phyloP scores from a whole-genome alignment of 2,888 invertebrate species.

The Clitarchus hookeri region DNA sequence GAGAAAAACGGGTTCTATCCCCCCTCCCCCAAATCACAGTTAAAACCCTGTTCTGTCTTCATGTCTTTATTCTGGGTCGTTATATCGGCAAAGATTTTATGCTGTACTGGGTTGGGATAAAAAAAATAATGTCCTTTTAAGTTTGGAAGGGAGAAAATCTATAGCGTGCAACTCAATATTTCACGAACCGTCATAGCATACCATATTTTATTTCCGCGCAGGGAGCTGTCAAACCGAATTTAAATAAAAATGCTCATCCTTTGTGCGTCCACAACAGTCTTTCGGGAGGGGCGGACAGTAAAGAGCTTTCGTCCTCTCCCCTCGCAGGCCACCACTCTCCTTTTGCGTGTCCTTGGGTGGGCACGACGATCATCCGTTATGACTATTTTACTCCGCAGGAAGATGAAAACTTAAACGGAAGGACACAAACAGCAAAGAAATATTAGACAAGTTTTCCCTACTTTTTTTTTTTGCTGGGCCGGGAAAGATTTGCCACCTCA shows the following conservation, averaged over 20 bases:
- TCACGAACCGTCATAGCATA: neutral
- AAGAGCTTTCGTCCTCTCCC: neutral
- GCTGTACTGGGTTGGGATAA: neutral
- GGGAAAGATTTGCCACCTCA: neutral
- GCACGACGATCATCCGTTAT: neutral
- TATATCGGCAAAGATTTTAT: neutral
- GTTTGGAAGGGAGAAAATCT: neutral
- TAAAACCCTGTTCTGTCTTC: neutral
- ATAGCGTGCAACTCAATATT: slow-evolving; percentile 10
- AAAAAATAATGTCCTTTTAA: neutral
- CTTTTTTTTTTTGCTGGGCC: neutral
- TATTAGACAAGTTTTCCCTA: neutral
- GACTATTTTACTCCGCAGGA: neutral
- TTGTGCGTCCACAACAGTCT: neutral
- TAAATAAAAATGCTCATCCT: neutral
- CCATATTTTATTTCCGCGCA: slow-evolving; percentile 5
- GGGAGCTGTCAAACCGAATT: neutral
- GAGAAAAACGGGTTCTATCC: neutral
- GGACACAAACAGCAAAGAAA: neutral
- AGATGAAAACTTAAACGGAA: neutral
- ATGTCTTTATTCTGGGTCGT: neutral
- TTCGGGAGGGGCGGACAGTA: neutral
- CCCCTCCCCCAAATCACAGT: neutral
- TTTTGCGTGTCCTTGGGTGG: neutral
- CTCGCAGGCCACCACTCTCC: neutral